These are phyloP conservation scores for Neogobius melanostomus DNA, from an alignment of 2,113 vertebrate species.

Conservation along the genomic window DNA sequence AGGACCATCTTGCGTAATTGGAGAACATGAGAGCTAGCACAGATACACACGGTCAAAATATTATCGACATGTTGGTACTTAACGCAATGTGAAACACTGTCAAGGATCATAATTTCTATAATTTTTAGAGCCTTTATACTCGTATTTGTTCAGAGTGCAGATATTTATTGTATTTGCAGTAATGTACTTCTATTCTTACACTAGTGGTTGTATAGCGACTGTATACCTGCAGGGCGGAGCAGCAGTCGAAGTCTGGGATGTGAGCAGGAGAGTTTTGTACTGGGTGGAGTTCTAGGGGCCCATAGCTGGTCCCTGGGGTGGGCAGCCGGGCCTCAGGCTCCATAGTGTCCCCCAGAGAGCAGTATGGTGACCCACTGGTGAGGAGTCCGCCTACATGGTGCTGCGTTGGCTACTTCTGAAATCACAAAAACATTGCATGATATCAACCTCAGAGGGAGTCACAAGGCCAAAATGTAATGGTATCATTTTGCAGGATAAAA, in stretches of 20 bases:
- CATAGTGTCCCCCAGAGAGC: conserved; percentile 71
- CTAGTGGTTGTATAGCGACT: background rate
- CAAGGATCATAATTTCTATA: too few relatives aligned
- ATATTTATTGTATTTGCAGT: background rate
- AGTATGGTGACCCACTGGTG: conserved; percentile 61
- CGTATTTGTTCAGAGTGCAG: too few relatives aligned
- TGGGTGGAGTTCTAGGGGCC: conserved; percentile 45
- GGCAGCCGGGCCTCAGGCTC: conserved; percentile 63
- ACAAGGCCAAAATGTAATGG: background rate
- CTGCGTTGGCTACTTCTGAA: conserved; percentile 44
- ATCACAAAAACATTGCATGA: conserved; percentile 17
- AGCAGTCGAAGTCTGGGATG: conserved; percentile 42
- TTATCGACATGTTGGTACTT: background rate
- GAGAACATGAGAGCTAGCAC: conserved; percentile 58
- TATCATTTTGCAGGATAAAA: background rate
- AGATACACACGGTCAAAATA: background rate
- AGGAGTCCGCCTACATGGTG: conserved; percentile 71
- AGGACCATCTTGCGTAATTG: conserved; percentile 44
- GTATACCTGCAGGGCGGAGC: conserved; percentile 68
- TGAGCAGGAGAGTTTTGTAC: conserved; percentile 46
- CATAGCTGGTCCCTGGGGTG: conserved; percentile 69
- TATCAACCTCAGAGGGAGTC: background rate
- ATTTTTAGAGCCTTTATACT: too few relatives aligned
- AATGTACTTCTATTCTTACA: background rate
- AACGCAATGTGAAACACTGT: too few relatives aligned